A percentile compares a stretch with the other conserved stretches of the same genome.
phyloP scores from a whole-genome alignment of 2,888 invertebrate genomes.

The Neoscelio sp. region DNA sequence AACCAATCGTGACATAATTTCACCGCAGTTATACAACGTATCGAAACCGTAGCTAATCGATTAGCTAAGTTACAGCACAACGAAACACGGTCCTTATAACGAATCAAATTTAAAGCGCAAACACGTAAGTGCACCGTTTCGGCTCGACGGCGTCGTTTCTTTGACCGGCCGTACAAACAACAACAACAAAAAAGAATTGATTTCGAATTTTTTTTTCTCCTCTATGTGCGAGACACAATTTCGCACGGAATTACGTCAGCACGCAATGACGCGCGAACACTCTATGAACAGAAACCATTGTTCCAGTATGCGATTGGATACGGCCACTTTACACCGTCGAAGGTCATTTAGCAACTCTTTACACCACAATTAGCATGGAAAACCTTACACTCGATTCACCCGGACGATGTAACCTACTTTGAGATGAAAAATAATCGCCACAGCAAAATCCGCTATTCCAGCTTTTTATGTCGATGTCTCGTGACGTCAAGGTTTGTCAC shows the following conservation, averaged over 20 bases:
- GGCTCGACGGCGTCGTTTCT: slow-evolving; percentile 31
- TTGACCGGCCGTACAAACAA: slow-evolving; percentile 32
- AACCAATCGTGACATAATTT: slow-evolving; percentile 28
- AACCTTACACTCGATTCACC: slow-evolving; percentile 7
- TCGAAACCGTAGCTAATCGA: slow-evolving; percentile 47
- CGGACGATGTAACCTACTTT: slow-evolving; percentile 24
- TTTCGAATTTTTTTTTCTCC: slow-evolving; percentile 43
- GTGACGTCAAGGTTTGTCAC: slow-evolving; percentile 6
- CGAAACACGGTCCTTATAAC: slow-evolving; percentile 5
- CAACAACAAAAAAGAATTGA: slow-evolving; percentile 54
- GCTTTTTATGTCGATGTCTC: no score
- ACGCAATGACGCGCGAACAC: slow-evolving; percentile 56
- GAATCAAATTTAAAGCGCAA: slow-evolving; percentile 35
- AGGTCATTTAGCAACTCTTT: slow-evolving; percentile 67
- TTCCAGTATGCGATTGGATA: slow-evolving; percentile 61
- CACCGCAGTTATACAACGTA: slow-evolving; percentile 19
- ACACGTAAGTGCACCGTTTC: slow-evolving; percentile 44
- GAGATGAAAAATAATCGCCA: no score
- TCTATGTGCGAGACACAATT: slow-evolving; percentile 49
- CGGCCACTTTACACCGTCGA: slow-evolving; percentile 65
- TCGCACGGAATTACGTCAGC: slow-evolving; percentile 58
- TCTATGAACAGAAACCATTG: slow-evolving; percentile 67
- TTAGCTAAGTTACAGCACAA: slow-evolving; percentile 46
- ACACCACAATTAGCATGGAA: slow-evolving; percentile 61
- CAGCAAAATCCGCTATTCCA: no score